Conservation (phyloP, 2,888 invertebrate genomes). For the Callyntrura sp. region DNA sequence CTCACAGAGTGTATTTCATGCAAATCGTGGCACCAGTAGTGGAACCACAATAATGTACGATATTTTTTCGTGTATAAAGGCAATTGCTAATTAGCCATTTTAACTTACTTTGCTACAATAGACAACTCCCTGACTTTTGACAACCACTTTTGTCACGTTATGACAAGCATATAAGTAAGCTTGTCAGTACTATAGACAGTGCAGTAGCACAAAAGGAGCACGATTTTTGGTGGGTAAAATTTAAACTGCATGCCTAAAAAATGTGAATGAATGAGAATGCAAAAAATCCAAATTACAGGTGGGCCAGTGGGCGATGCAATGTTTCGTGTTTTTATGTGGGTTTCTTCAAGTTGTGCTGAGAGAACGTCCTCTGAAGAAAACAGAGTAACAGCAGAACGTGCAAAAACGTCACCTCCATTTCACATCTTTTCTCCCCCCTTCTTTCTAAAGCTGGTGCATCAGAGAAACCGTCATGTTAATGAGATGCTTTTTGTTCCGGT, state of each 20-base stretch:
- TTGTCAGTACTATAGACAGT: conserved; percentile 9
- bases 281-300: neutral
- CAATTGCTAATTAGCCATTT: conserved; percentile 41
- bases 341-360: neutral
- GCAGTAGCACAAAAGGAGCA: conserved; percentile 43
- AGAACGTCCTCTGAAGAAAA: neutral
- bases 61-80: neutral
- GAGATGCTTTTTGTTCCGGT: conserved; percentile 71
- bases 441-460: conserved; percentile 8
- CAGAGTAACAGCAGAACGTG: conserved; percentile 12
- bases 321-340: neutral
- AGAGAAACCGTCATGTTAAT: conserved; percentile 54
- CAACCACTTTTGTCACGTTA: conserved; percentile 65
- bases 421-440: neutral
- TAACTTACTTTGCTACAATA: conserved; percentile 27
- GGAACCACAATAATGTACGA: conserved; percentile 26
- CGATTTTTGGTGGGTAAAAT: conserved; percentile 32
- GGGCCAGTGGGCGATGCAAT: neutral
- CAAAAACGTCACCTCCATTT: conserved; percentile 20
- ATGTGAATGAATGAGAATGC: conserved; percentile 29
- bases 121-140: conserved; percentile 52
- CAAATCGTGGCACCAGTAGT: neutral
- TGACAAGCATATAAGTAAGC: conserved; percentile 27
- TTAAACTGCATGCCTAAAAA: neutral
- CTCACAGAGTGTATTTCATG: neutral